phyloP scores from a whole-genome alignment of 2,113 vertebrate species.

The Ia io region DNA sequence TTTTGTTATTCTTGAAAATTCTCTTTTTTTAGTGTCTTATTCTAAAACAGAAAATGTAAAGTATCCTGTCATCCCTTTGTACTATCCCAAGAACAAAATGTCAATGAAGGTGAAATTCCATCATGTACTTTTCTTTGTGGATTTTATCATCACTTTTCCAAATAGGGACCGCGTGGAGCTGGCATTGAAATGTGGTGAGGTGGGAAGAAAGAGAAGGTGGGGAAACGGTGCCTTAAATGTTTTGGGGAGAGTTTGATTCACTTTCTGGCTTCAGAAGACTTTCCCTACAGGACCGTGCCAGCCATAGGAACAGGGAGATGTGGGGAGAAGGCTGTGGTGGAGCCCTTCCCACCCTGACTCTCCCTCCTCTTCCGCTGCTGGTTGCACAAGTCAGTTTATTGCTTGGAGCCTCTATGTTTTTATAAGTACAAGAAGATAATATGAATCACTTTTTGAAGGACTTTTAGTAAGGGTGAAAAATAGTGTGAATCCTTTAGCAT shows the following conservation, averaged over 20 bases:
- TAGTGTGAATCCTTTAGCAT: not conserved
- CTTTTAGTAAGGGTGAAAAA: not conserved
- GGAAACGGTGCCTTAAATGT: not conserved
- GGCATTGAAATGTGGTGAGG: not conserved
- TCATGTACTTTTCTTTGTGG: not conserved
- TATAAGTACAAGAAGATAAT: not conserved
- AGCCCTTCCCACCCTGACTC: not conserved
- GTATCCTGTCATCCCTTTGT: not conserved
- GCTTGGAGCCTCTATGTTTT: not conserved
- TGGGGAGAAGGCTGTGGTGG: not conserved
- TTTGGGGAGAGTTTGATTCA: not conserved
- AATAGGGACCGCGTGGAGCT: not conserved
- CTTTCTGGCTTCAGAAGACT: not conserved
- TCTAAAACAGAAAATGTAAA: not conserved
- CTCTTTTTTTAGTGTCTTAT: not conserved
- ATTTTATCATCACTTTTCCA: not conserved
- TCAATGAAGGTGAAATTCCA: not conserved
- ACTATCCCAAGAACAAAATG: not conserved
- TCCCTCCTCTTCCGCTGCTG: rapidly evolving
- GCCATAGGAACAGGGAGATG: not conserved
- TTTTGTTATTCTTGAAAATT: not conserved
- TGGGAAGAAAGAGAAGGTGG: not conserved
- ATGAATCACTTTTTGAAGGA: not conserved
- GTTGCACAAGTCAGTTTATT: not conserved
- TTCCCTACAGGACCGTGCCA: not conserved